phyloP scores from a whole-genome alignment of 35 echinoderm and acorn worm genomes.

The Apostichopus californicus region DNA sequence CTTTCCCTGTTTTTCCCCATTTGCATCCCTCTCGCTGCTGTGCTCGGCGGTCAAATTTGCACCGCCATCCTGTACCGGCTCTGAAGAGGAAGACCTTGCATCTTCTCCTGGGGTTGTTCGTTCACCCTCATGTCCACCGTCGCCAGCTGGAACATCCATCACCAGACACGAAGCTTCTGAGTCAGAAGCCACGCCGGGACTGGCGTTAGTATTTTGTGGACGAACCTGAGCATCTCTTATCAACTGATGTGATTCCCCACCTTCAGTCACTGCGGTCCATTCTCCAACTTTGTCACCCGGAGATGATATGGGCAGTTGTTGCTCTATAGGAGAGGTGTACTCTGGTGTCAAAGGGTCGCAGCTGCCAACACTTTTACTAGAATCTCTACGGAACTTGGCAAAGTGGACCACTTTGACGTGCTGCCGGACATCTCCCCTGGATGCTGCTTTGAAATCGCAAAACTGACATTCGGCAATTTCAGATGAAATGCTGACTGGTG shows the following conservation, averaged over 20 bases:
- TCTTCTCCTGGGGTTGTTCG: background rate
- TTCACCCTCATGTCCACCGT: background rate
- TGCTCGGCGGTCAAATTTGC: background rate
- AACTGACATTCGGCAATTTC: slow-evolving; percentile 58
- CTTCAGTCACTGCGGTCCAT: slow-evolving; percentile 10
- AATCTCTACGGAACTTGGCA: slow-evolving; percentile 59
- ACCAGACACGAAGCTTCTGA: slow-evolving; percentile 1
- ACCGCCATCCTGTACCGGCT: background rate
- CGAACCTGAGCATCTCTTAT: background rate
- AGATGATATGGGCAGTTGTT: background rate
- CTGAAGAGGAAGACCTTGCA: background rate
- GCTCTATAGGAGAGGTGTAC: background rate
- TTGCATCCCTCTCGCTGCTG: background rate
- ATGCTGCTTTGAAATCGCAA: slow-evolving; percentile 50
- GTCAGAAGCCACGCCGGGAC: background rate
- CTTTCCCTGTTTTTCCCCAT: background rate
- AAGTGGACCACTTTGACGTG: slow-evolving; percentile 63
- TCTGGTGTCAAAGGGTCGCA: slow-evolving; percentile 28
- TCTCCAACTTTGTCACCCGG: background rate
- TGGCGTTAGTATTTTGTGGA: background rate
- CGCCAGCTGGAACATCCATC: slow-evolving; percentile 8
- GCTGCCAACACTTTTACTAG: slow-evolving; percentile 30
- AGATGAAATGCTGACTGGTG: background rate
- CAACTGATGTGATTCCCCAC: background rate
- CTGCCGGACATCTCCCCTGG: slow-evolving; percentile 54